Evolutionary conservation across 2,888 invertebrate species (phyloP).

Genomic region (Andrena flavipes): DNA sequence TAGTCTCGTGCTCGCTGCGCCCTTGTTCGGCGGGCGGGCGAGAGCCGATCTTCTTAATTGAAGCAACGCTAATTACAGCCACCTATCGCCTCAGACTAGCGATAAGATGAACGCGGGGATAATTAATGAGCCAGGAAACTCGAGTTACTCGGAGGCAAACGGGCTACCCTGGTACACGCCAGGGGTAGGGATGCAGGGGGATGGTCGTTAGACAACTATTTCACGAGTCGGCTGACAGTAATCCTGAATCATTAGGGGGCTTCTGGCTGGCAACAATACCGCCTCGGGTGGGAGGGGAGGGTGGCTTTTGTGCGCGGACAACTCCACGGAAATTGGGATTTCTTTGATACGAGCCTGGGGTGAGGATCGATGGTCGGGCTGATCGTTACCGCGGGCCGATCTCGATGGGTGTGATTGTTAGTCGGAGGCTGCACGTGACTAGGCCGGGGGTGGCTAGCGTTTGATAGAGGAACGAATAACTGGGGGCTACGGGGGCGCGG

Average conservation of each 20-base stretch:
- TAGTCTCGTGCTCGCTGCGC: background rate
- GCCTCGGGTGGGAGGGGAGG: background rate
- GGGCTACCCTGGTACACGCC: background rate
- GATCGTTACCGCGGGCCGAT: slow-evolving; percentile 22
- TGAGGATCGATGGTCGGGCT: slow-evolving; percentile 31
- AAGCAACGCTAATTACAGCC: slow-evolving; percentile 1
- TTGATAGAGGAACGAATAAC: slow-evolving; percentile 8
- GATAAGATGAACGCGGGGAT: slow-evolving; percentile 3
- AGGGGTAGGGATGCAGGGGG: slow-evolving; percentile 10
- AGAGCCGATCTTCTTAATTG: background rate
- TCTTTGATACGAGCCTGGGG: slow-evolving; percentile 19
- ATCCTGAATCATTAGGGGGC: slow-evolving; percentile 63
- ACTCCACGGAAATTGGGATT: slow-evolving; percentile 57
- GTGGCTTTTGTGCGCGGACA: slow-evolving; percentile 49
- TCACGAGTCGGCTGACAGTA: slow-evolving; percentile 52
- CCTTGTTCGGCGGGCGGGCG: background rate
- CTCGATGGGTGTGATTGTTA: background rate
- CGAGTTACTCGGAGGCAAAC: background rate
- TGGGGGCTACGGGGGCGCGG: slow-evolving; percentile 11
- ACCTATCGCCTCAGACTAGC: background rate
- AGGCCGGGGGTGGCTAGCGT: background rate
- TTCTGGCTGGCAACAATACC: slow-evolving; percentile 46
- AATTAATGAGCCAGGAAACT: slow-evolving; percentile 14
- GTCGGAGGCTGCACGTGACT: background rate
- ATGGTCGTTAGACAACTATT: slow-evolving; percentile 60